A percentile compares a stretch with the other conserved stretches of the same genome.
These are phyloP conservation scores for Bubo bubo DNA, from an alignment of 2,113 vertebrate species.

Conservation along the genomic window DNA sequence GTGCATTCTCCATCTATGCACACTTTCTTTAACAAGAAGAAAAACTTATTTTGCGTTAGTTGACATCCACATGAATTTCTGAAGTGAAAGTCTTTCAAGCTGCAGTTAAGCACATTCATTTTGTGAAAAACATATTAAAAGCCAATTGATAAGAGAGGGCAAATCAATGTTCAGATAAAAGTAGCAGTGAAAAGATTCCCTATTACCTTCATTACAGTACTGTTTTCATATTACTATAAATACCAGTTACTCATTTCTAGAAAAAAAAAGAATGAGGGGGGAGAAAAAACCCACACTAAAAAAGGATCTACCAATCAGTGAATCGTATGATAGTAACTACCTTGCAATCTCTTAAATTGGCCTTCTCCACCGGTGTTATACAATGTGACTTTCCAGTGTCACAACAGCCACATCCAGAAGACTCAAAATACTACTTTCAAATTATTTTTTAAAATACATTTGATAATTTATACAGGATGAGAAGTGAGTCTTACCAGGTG, in stretches of 20 bases:
- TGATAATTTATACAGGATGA: neutral
- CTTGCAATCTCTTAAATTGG: neutral
- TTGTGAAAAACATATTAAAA: neutral
- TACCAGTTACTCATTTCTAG: neutral
- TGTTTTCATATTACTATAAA: neutral
- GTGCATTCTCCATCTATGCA: neutral
- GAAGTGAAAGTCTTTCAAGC: neutral
- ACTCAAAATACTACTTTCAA: neutral
- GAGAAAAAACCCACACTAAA: neutral
- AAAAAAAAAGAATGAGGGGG: neutral
- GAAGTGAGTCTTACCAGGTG: neutral
- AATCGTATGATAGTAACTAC: neutral
- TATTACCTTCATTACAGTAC: neutral
- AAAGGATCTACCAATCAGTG: neutral
- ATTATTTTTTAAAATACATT: neutral
- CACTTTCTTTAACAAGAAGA: neutral
- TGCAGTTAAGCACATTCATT: neutral
- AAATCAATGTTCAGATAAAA: neutral
- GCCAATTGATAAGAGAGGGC: neutral
- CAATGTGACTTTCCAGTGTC: neutral
- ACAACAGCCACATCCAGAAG: neutral
- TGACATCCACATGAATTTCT: neutral
- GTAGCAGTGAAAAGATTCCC: neutral
- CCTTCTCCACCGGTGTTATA: neutral
- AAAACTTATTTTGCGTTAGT: neutral